Evolutionary conservation across 2,797 vertebrate genomes (phyloP), one percentile per base, ranked within the genome.

Genomic region (Crypturellus tataupa): DNA sequence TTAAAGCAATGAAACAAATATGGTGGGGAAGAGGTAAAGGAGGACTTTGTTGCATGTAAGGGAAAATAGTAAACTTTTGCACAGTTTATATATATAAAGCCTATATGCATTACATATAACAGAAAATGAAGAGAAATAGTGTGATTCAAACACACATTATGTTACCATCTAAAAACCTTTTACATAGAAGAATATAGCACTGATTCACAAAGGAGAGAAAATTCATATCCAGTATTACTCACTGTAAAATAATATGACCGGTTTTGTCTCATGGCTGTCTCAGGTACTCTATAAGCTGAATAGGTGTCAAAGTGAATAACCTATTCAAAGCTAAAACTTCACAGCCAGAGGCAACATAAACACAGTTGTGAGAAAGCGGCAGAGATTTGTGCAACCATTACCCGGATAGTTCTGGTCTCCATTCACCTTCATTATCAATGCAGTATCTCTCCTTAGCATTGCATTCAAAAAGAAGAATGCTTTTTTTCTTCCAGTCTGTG

Each of bases 191-290:
- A 88, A 84, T 46, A 20, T 5, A 72, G n/a, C 59, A 76, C 31
- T 65, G 73, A 58, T 47, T 79, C 84, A 79, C 18, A 72, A 88
- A 90, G 37, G 29, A 72, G 25, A 71, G 24, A 90, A 95, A 84
- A 94, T 39, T 78, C 58, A 46, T 81, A 90, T 18, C 21, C 7
- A 29, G 10, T 71, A 79, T 86, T 69, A 46, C 25, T 56, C 71
- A 33, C 39, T 76, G 51, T 67, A 90, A 90, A 94, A 84, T 72
- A 84, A 79, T 53, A 62, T 29, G 27, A 63, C 42, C 19, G n/a
- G 51, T 62, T 80, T 60, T 70, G n/a, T 51, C 51, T 77, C 47
- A 21, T 13, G 6, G 23, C 62, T 88, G 49, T 59, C 51, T 31
- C 46, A 81, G 59, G 59, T 84, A 69, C 24, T 72, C 37, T 29